These are phyloP conservation scores for Ypsolopha scabrella DNA, from an alignment of 2,888 invertebrate species.

Conservation along the genomic window DNA sequence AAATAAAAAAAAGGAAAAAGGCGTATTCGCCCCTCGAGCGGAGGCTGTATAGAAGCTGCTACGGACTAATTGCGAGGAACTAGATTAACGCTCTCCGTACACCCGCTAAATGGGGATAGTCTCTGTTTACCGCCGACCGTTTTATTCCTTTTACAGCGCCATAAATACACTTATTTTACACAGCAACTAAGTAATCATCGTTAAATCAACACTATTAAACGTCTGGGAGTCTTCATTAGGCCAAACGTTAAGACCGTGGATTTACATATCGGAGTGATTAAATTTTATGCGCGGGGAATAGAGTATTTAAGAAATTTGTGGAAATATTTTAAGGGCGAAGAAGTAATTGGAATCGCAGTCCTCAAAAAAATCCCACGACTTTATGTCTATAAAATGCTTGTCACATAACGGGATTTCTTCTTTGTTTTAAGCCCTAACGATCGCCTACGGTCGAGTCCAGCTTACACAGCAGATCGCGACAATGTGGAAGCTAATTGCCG, in stretches of 20 bases:
- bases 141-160: slow-evolving; percentile 49
- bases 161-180: slow-evolving; percentile 58
- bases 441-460: slow-evolving; percentile 6
- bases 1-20: slow-evolving; percentile 35
- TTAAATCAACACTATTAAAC: slow-evolving; percentile 35
- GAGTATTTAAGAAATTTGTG: too few species aligned
- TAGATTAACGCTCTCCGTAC: slow-evolving; percentile 58
- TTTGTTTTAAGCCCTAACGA: slow-evolving; percentile 6
- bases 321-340: too few species aligned
- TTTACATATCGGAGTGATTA: not conserved
- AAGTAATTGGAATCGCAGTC: too few species aligned
- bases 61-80: slow-evolving; percentile 62
- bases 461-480: slow-evolving; percentile 8
- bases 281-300: not conserved
- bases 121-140: slow-evolving; percentile 42
- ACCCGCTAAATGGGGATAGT: slow-evolving; percentile 50
- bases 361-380: too few species aligned
- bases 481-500: slow-evolving; percentile 40
- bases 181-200: slow-evolving; percentile 45
- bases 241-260: not conserved
- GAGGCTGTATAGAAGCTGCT: slow-evolving; percentile 34
- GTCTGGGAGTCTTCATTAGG: slow-evolving; percentile 1
- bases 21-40: slow-evolving; percentile 38
- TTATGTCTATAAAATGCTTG: too few species aligned
- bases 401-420: not conserved